phyloP scores from a whole-genome alignment of 2,888 invertebrate species.

The Camponotus fellah region DNA sequence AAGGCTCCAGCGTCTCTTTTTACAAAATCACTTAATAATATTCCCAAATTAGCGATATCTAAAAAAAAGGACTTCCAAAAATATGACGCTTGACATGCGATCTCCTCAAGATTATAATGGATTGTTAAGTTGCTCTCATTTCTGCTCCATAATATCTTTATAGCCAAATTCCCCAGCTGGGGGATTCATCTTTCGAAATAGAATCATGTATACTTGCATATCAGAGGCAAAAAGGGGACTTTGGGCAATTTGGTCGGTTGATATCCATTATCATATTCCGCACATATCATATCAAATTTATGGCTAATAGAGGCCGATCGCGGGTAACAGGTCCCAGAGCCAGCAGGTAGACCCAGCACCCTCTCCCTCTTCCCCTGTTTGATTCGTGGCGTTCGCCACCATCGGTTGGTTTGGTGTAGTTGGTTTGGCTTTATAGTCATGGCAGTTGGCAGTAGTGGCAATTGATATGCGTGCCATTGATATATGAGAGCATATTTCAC shows the following conservation, averaged over 20 bases:
- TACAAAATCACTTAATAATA: neutral
- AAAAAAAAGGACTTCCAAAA: neutral
- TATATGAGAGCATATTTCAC: slow-evolving; percentile 79
- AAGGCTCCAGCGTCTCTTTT: neutral
- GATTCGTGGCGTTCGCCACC: slow-evolving; percentile 64
- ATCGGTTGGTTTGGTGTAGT: slow-evolving; percentile 54
- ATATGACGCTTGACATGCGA: neutral
- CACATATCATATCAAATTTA: slow-evolving; percentile 78
- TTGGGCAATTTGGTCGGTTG: slow-evolving; percentile 63
- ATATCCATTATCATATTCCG: slow-evolving; percentile 78
- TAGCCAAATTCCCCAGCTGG: neutral
- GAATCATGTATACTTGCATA: neutral
- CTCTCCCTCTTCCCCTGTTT: slow-evolving; percentile 51
- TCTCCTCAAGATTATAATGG: neutral
- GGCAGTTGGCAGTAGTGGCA: slow-evolving; percentile 79
- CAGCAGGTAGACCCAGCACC: slow-evolving; percentile 42
- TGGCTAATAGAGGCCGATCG: slow-evolving; percentile 79
- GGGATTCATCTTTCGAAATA: neutral
- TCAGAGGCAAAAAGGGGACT: neutral
- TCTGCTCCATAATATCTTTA: slow-evolving; percentile 25
- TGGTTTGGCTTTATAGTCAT: slow-evolving; percentile 77
- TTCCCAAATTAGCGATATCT: neutral
- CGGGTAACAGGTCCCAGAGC: slow-evolving; percentile 73
- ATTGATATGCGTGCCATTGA: slow-evolving; percentile 79
- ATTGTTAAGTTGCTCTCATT: neutral